These are phyloP conservation scores for Syritta pipiens DNA, from an alignment of 2,888 invertebrate species.

Conservation along the genomic window DNA sequence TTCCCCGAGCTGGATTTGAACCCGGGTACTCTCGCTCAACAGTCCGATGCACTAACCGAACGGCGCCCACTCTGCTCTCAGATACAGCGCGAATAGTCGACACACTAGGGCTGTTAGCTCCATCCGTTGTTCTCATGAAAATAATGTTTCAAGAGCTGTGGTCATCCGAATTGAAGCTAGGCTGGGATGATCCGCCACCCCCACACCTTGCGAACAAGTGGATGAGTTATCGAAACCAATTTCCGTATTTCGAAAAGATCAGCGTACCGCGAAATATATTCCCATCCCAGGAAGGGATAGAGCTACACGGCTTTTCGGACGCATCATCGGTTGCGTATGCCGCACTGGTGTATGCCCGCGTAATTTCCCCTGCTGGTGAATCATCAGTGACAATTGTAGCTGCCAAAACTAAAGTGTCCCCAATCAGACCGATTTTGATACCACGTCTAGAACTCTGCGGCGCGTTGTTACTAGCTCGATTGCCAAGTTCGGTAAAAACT, in stretches of 20 bases:
- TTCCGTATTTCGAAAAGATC: neutral
- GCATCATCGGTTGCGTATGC: constrained; percentile 22
- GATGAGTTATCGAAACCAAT: neutral
- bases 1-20: too few species aligned
- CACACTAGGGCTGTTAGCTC: constrained; percentile 36
- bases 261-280: neutral
- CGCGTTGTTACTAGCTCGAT: constrained; percentile 21
- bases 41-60: too few species aligned
- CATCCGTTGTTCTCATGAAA: constrained; percentile 50
- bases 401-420: constrained; percentile 29
- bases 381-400: neutral
- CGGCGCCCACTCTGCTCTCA: too few species aligned
- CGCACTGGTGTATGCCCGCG: constrained; percentile 31
- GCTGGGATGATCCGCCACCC: constrained; percentile 55
- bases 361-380: neutral
- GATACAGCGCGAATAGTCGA: constrained; percentile 6
- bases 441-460: constrained; percentile 49
- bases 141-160: constrained; percentile 57
- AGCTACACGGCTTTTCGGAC: constrained; percentile 9
- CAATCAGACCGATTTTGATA: constrained; percentile 40
- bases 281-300: neutral
- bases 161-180: constrained; percentile 26
- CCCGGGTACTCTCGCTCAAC: too few species aligned
- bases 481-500: constrained; percentile 18
- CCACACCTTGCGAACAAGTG: constrained; percentile 1